Base-by-base conservation (phyloP, 1,140 invertebrate genomes). In the Bombus cullumanus region DNA sequence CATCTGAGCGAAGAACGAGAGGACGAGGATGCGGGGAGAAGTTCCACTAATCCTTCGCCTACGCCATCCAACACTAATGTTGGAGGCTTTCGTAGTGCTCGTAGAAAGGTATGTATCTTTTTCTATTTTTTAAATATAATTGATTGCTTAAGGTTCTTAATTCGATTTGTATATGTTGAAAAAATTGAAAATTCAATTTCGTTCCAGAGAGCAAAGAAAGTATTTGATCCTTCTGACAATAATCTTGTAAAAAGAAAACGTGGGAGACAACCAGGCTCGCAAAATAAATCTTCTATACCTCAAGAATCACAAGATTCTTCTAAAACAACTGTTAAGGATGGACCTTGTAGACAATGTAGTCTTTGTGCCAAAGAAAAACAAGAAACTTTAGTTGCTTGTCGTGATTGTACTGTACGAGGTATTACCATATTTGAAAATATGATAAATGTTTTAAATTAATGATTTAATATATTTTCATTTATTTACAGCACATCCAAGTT, bases 391-490 rank as follows among this genome's bases (percentile, higher is more conserved):
- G 96, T 98, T 3, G 96, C 97, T 84, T 98, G 98, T 93, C 95
- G 97, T 76, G 97, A 98, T 93, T 98, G 98, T 89, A 97, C 97
- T 79, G 97, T 97, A 82, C 97, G 97, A 96, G 97, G 97, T 97
- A 95, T 94, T 82, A 79, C 83, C 1, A 73, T 79, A 41, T 85
- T 79, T 66, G n/a, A 72, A 25, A 37, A 31, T 83, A 41, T 53
- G 1, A 34, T 74, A 25, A 15, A 31, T 47, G 75, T 57, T 64
- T 43, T 10, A 62, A 22, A 74, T 85, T 10, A 25, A 47, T 8
- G 10, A 34, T 9, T 22, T 18, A 43, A 31, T 76, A 39, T 59
- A 43, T 87, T 83, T 31, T 53, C 71, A 79, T 85, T 86, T 80
- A 62, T 80, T 95, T 96, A 66, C 79, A 96, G 97, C 97, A 71